Base-by-base conservation (phyloP, 2,797 vertebrate genomes). In the Geotrypetes seraphini region DNA sequence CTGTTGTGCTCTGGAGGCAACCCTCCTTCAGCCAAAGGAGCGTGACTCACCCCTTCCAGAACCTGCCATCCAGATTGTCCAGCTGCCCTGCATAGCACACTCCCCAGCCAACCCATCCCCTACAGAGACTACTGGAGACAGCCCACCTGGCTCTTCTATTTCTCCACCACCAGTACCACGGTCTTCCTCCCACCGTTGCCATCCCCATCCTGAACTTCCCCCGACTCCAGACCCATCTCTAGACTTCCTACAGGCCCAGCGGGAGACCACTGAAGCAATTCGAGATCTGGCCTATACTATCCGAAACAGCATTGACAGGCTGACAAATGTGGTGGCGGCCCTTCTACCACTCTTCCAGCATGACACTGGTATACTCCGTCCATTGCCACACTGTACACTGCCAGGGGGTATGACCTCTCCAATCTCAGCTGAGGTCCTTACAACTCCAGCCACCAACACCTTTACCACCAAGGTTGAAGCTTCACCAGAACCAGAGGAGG, bases 161-260 rank as follows among this genome's bases (percentile, higher is more conserved):
- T n/a, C n/a, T n/a, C n/a, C n/a, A n/a, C 56, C 33, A 6, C 39
- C 26, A 2, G 41, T 44, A 11, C 53, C 60, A 10, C 37, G 36
- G 0, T 20, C 54, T 12, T 31, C 63, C 3, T 46, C 47, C 1
- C 53, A 35, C 3, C 52, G 16, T 5, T 32, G n/a, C 19, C 50
- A 33, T 9, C 31, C 16, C 3, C 46, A 20, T 22, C n/a, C 4
- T 3, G 33, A 26, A 18, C 26, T 16, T 0, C 32, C 30, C 26
- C 25, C 20, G 34, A 45, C 20, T 46, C 24, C 27, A 2, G 70
- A 73, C 10, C 50, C 64, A 9, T 53, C 68, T 5, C 61, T 71
- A 44, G 72, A 72, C 44, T 68, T 75, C 50, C 47, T 73, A n/a
- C 57, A 65, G 10, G 72, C 68, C 2, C 72, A 73, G 42, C 56